Evolutionary conservation across 35 echinoderm and acorn worm species (phyloP).

Genomic region (Ptychodera flava): DNA sequence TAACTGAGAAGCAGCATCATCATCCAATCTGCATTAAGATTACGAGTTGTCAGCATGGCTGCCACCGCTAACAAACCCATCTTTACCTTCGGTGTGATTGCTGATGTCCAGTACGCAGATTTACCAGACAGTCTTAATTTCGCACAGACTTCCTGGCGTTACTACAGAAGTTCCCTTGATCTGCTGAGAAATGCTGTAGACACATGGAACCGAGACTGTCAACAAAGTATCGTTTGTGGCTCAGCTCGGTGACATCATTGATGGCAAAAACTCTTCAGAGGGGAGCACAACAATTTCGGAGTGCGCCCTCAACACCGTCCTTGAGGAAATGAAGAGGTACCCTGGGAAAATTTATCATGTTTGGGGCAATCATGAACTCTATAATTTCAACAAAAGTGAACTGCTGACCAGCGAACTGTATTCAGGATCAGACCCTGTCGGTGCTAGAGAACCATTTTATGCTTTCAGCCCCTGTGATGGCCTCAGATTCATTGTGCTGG

Average conservation of each 20-base stretch:
- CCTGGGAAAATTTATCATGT: constrained; percentile 46
- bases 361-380: constrained; percentile 87
- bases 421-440: not conserved
- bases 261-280: constrained; percentile 51
- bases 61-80: no score
- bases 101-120: constrained; percentile 92
- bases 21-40: no score
- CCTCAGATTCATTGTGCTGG: constrained; percentile 49
- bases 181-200: constrained; percentile 44
- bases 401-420: constrained; percentile 32
- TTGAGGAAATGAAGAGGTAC: constrained; percentile 47
- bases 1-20: no score
- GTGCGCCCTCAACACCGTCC: constrained; percentile 2
- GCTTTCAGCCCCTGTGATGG: constrained; percentile 59
- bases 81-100: constrained; percentile 77
- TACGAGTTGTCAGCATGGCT: no score
- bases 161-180: constrained; percentile 58
- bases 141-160: constrained; percentile 28
- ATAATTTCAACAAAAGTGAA: constrained; percentile 64
- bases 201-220: constrained; percentile 37
- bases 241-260: constrained; percentile 79
- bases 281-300: constrained; percentile 34
- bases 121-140: constrained; percentile 46
- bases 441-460: constrained; percentile 28
- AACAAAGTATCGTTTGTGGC: constrained; percentile 30